Base-by-base conservation (phyloP, 2,797 vertebrate species). In the Gorsachius magnificus region DNA sequence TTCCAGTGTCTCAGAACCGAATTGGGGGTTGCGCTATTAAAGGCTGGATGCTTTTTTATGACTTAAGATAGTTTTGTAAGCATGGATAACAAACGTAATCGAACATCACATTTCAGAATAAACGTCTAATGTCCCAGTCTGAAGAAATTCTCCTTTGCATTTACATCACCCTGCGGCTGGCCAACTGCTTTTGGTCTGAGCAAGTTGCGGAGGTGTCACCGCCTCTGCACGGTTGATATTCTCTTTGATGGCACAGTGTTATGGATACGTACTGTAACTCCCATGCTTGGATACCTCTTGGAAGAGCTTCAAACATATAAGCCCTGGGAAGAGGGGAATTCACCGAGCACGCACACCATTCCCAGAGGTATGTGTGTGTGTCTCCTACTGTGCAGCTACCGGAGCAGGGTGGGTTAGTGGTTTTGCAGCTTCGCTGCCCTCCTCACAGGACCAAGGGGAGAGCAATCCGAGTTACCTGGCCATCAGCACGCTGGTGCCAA, bases 11-110 rank as follows among this genome's bases (percentile, higher is more conserved):
- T 51, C 76, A 70, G 60, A 77, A 46, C 21, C 5, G 0, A 70
- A 25, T 1, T 7, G 29, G 75, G 0, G 9, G 46, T 3, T 41
- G 8, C 0, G 0, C 51, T 28, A 3, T 16, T 14, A 50, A 50
- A 69, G 53, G 35, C 43, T 46, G 26, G 21, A 26, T 16, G 11
- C 0, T 9, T n/a, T 83, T 86, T 46, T 38, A 87, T 10, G 46
- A 36, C 43, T 83, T 43, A 8, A 38, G 3, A 3, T 15, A 36
- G 20, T 79, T 79, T 50, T 68, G 41, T 61, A 36, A 75, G 64
- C 33, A 35, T 1, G 1, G n/a, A 9, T 56, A 77, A 60, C 56
- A 83, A 51, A 66, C 0, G 0, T 12, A 54, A 64, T 11, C 4
- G 1, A 76, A 38, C 38, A 6, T 2, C 13, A 12, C 16, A 10